Percentiles rank a stretch among this genome's conserved stretches.
Conservation (phyloP, 2,113 vertebrate genomes). For the Vimba vimba region DNA sequence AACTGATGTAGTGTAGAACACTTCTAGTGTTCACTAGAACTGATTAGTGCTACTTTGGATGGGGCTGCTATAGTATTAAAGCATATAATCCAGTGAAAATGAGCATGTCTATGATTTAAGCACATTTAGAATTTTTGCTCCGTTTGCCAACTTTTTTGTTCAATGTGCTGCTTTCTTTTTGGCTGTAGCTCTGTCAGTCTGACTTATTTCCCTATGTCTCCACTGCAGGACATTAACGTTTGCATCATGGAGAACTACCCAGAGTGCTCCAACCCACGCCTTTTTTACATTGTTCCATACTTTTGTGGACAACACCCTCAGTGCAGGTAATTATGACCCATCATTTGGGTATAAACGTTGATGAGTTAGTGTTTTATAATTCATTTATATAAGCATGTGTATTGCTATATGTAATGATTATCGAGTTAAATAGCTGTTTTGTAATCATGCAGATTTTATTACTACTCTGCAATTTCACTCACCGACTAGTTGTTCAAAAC, state of each 20-base stretch:
- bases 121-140: background rate
- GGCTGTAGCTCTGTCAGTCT: background rate
- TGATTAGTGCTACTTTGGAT: background rate
- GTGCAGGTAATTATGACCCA: slow-evolving; percentile 52
- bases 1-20: too few relatives aligned
- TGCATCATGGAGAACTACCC: slow-evolving; percentile 97
- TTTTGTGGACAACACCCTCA: slow-evolving; percentile 98
- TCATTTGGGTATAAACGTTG: background rate
- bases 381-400: background rate
- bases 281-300: slow-evolving; percentile 99
- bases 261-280: slow-evolving; percentile 83
- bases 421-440: background rate
- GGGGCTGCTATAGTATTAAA: background rate
- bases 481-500: background rate
- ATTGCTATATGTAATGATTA: background rate
- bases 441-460: background rate
- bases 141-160: background rate
- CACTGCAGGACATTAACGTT: slow-evolving; percentile 92
- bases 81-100: background rate
- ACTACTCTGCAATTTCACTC: background rate
- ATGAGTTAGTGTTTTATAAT: background rate
- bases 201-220: background rate
- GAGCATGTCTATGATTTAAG: background rate
- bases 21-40: background rate
- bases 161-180: background rate